Conservation (phyloP, 2,888 invertebrate species). For the Dascillus cervinus region DNA sequence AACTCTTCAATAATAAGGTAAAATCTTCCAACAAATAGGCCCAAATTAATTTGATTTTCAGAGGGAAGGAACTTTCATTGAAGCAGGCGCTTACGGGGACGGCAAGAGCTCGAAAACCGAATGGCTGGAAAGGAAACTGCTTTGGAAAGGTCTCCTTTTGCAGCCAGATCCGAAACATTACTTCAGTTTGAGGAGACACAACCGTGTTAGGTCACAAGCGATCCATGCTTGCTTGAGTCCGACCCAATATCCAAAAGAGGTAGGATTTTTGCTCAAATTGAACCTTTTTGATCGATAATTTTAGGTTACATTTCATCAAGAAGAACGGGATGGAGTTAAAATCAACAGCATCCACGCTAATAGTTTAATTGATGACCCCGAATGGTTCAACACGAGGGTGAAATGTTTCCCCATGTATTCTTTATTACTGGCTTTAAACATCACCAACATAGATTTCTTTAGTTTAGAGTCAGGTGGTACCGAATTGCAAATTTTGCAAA, state of each 20-base stretch:
- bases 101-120: slow-evolving; percentile 57
- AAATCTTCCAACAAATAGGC: no score
- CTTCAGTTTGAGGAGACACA: slow-evolving; percentile 55
- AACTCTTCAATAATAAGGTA: slow-evolving; percentile 43
- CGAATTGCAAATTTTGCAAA: slow-evolving; percentile 48
- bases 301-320: slow-evolving; percentile 45
- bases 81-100: slow-evolving; percentile 54
- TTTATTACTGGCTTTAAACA: slow-evolving; percentile 68
- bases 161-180: slow-evolving; percentile 74
- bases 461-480: slow-evolving; percentile 55
- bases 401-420: slow-evolving; percentile 82
- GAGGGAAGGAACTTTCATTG: slow-evolving; percentile 66
- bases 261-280: slow-evolving; percentile 34
- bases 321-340: slow-evolving; percentile 42
- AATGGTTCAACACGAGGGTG: slow-evolving; percentile 62
- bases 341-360: slow-evolving; percentile 47
- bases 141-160: slow-evolving; percentile 69
- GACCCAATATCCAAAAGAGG: slow-evolving; percentile 68
- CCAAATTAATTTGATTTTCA: slow-evolving; percentile 27
- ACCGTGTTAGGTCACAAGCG: slow-evolving; percentile 51
- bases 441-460: slow-evolving; percentile 60
- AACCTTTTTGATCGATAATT: neutral
- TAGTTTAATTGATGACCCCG: slow-evolving; percentile 47
- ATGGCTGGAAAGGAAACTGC: slow-evolving; percentile 61
- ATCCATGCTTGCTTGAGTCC: slow-evolving; percentile 77